Evolutionary conservation across 2,888 invertebrate genomes (phyloP).

Genomic region (Drosophila setosimentum): DNA sequence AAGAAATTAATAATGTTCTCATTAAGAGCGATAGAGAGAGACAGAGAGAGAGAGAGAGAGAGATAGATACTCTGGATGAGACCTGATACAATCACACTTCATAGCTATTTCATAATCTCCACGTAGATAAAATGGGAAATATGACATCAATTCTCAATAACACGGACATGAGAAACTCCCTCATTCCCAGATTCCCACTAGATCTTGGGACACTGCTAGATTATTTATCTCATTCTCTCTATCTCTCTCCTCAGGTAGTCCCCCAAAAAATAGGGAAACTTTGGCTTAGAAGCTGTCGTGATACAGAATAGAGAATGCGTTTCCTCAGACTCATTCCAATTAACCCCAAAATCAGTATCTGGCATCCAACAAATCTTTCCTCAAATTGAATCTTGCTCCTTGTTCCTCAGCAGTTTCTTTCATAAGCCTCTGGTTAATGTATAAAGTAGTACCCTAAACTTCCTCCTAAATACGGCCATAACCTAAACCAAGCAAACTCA

Average conservation of each 20-base stretch:
- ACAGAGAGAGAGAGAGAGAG: no score
- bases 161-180: background rate
- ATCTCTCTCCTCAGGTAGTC: background rate
- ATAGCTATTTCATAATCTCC: background rate
- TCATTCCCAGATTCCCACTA: no score
- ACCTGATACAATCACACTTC: background rate
- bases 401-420: background rate
- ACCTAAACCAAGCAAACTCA: background rate
- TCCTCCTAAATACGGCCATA: background rate
- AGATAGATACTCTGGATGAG: no score
- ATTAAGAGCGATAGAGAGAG: no score
- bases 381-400: background rate
- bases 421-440: background rate
- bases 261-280: background rate
- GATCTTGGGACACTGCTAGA: background rate
- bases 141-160: background rate
- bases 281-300: background rate
- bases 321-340: no score
- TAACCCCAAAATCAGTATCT: background rate
- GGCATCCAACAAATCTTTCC: background rate
- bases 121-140: background rate
- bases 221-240: background rate
- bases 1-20: no score
- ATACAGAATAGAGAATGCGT: background rate
- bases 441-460: background rate